Evolutionary conservation across 2,113 vertebrate species (phyloP).

Genomic region (Chaetura pelagica): DNA sequence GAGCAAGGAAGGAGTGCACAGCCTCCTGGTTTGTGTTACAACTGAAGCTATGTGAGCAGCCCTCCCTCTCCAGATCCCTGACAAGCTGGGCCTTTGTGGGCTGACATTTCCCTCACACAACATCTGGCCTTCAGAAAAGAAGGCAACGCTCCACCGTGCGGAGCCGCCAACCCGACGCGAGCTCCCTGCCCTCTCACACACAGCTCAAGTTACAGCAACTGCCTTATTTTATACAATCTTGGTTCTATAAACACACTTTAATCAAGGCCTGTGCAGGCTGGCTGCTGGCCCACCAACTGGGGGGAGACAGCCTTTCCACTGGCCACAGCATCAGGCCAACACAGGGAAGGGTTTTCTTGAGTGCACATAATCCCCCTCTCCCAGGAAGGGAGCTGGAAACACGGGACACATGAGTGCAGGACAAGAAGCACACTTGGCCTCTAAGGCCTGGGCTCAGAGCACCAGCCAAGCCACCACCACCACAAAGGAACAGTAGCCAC

Average conservation of each 20-base stretch:
- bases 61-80: not conserved
- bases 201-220: slow-evolving; percentile 31
- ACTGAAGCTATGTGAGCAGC: not conserved
- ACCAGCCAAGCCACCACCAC: not conserved
- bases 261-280: not conserved
- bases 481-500: rapidly evolving
- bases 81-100: slow-evolving; percentile 17
- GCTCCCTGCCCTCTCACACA: not conserved
- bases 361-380: not conserved
- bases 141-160: rapidly evolving
- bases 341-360: not conserved
- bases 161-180: not conserved
- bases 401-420: rapidly evolving
- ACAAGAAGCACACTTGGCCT: not conserved
- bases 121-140: slow-evolving; percentile 32
- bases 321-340: not conserved
- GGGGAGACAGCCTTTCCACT: not conserved
- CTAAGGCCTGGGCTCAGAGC: not conserved
- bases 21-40: not conserved
- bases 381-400: not conserved
- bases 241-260: not conserved
- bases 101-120: slow-evolving; percentile 26
- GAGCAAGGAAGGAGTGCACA: not conserved
- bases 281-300: slow-evolving; percentile 6
- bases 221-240: not conserved